Evolutionary conservation across 2,113 vertebrate genomes (phyloP), one percentile per base, ranked within the genome.

Genomic region (Pygoscelis adeliae): DNA sequence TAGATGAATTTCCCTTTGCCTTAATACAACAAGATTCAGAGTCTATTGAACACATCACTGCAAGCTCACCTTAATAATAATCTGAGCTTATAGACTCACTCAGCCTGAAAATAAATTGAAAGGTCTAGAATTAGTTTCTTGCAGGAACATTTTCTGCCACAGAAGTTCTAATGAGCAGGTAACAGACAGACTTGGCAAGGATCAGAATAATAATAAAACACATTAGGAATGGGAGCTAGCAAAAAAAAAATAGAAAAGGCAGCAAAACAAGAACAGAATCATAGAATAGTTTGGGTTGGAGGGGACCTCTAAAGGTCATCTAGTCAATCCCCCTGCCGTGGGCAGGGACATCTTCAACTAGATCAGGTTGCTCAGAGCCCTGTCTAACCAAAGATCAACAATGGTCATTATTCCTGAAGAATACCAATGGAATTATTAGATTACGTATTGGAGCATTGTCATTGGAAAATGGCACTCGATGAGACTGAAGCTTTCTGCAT

Each of bases 111-210:
- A 86, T 53, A 83, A 85, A 77, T 76, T 61, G 53, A 76, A 92
- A 83, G 1, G 6, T 65, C 69, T 65, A n/a, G 58, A 94, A 83
- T 92, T 62, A 83, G 44, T 77, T 93, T 92, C 26, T 79, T 90
- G 40, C 34, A 63, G 20, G 50, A 94, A 70, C 11, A 7, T 62
- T 93, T 95, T 88, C 82, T 95, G 23, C 74, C 62, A 69, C n/a
- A 40, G 63, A 87, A 73, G 61, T 82, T 89, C 59, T 95, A 92
- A 91, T 78, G 62, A 90, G 74, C 79, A 87, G 92, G 71, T 90
- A 93, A 52, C 2, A 2, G 85, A 42, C 49, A 93, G 46, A 44
- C 36, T 88, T 73, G 46, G 53, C 32, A 93, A 93, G 23, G 58
- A 81, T 25, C 22, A 49, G 19, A 50, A 83, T 77, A 80, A 83